These are phyloP conservation scores for Hirundo rustica DNA, from an alignment of 2,797 vertebrate genomes.

Conservation along the genomic window DNA sequence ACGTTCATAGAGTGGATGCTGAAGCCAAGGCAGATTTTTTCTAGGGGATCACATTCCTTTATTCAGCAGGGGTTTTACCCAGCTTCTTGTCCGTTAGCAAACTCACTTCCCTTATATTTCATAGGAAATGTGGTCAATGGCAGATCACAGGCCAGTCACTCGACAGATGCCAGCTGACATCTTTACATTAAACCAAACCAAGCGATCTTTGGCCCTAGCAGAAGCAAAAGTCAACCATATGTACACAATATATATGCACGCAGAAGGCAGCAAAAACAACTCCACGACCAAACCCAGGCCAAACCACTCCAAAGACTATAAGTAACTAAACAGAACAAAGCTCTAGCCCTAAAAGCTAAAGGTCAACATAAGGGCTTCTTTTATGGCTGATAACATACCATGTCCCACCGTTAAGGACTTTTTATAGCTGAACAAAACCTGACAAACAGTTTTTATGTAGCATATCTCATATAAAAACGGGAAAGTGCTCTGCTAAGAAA, in stretches of 20 bases:
- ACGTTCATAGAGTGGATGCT: fast-evolving
- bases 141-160: background rate
- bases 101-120: background rate
- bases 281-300: background rate
- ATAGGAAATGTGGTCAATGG: background rate
- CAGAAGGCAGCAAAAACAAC: background rate
- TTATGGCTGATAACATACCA: background rate
- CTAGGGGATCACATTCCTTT: background rate
- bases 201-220: background rate
- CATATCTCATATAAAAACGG: background rate
- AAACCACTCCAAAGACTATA: conserved; percentile 2
- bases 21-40: background rate
- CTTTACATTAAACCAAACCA: background rate
- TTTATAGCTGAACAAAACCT: conserved; percentile 4
- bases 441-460: conserved; percentile 4
- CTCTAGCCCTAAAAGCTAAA: conserved; percentile 8
- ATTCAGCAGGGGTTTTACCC: background rate
- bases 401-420: background rate
- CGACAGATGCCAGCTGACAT: background rate
- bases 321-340: conserved; percentile 56
- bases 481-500: background rate
- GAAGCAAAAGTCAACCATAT: background rate
- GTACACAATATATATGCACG: background rate
- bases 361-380: background rate
- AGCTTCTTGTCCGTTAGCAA: background rate